Evolutionary conservation across 2,888 invertebrate species (phyloP), one percentile per base, ranked within the genome.

Genomic region (Petrolisthes manimaculis): DNA sequence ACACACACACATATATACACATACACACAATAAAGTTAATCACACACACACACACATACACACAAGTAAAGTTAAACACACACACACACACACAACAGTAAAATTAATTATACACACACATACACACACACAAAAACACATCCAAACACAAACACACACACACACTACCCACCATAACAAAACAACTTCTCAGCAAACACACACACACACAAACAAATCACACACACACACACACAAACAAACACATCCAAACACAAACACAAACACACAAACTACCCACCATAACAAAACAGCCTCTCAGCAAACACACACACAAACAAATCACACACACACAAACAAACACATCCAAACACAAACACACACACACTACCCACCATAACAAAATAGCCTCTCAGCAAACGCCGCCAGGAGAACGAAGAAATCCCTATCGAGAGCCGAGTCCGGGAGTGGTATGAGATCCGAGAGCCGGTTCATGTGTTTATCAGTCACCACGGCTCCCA

Each of bases 301-400:
- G 3, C 61, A 61, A 1, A 61, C 61, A 61, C 61, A 61, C 61
- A 61, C 61, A 12, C 61, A 61, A 9, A 61, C 61, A 61, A 9
- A 18, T 1, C 61, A 61, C 61, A 61, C 61, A 61, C 61, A 61
- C 61, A 61, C 61, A 61, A 9, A 61, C 61, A 12, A 9, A 61
- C 61, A 61, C 61, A 61, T 2, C 1, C 12, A 56, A 0, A 14
- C 61, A 8, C 6, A 61, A 1, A 54, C 0, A n/a, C 3, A 37
- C 18, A 18, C 0, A 54, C 9, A 4, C n/a, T 0, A 84, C 86
- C 86, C 67, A 90, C 90, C 90, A 56, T 90, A 78, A n/a, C 88
- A 88, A 69, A 90, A 90, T 79, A 90, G 78, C 37, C 90, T 83
- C 82, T 90, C 90, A 37, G 90, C 90, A 37, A 90, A 86, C 24